Conservation (phyloP, 2,888 invertebrate species). For the Morpho deidamia region DNA sequence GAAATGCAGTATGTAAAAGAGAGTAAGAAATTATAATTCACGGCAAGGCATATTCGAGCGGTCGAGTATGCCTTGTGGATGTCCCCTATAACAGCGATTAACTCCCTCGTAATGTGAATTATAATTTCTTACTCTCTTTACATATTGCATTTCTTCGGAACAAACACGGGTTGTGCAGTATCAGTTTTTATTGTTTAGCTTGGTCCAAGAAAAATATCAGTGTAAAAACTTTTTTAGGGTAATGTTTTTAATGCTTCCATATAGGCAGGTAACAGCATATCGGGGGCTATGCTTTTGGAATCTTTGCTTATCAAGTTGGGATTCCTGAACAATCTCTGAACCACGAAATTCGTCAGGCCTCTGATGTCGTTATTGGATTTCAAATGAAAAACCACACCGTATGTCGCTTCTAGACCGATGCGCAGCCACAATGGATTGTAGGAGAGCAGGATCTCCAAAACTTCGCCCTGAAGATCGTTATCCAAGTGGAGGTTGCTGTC, state of each 20-base stretch:
- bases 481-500: slow-evolving; percentile 91
- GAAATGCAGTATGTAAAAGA: slow-evolving; percentile 85
- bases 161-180: slow-evolving; percentile 93
- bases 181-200: slow-evolving; percentile 88
- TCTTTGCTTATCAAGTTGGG: slow-evolving; percentile 83
- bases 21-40: slow-evolving; percentile 87
- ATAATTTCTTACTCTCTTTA: slow-evolving; percentile 90
- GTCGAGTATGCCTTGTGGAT: slow-evolving; percentile 87
- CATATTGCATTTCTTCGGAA: slow-evolving; percentile 85
- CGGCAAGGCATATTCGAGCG: slow-evolving; percentile 84
- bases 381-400: slow-evolving; percentile 84
- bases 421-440: slow-evolving; percentile 95
- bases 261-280: slow-evolving; percentile 82
- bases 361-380: slow-evolving; percentile 88
- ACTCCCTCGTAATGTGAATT: slow-evolving; percentile 86
- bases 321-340: slow-evolving; percentile 87
- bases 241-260: slow-evolving; percentile 84
- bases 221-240: slow-evolving; percentile 90
- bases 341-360: slow-evolving; percentile 87
- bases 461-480: slow-evolving; percentile 86
- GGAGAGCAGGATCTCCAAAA: slow-evolving; percentile 86
- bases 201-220: slow-evolving; percentile 91
- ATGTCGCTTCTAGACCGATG: slow-evolving; percentile 91
- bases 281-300: slow-evolving; percentile 68
- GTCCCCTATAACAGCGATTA: slow-evolving; percentile 90